Percentiles rank a stretch among this genome's conserved stretches.
Conservation (phyloP, 2,113 vertebrate genomes). For the Strix aluco region DNA sequence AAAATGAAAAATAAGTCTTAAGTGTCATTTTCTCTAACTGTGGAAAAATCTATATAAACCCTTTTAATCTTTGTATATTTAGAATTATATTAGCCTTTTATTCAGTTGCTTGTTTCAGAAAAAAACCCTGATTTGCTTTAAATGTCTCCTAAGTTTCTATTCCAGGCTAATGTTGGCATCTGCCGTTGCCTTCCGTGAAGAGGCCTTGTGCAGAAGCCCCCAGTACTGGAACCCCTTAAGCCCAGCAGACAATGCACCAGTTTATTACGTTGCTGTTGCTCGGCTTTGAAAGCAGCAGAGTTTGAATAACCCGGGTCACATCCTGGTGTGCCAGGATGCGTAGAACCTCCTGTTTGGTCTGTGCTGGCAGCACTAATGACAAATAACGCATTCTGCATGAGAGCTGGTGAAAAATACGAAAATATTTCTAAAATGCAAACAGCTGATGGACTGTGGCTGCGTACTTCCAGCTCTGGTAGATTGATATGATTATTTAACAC, state of each 20-base stretch:
- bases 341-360: no score
- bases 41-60: background rate
- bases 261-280: background rate
- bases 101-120: no score
- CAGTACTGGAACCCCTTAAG: rapidly evolving
- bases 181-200: rapidly evolving
- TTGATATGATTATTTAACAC: background rate
- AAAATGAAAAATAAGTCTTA: background rate
- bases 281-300: no score
- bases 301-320: no score
- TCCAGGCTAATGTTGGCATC: background rate
- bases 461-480: background rate
- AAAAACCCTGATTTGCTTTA: no score
- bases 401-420: background rate
- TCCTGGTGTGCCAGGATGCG: no score
- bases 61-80: background rate
- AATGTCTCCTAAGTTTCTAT: no score
- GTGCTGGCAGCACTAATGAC: background rate
- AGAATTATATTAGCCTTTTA: no score
- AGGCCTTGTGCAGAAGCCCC: background rate
- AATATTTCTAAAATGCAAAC: background rate
- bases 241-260: rapidly evolving
- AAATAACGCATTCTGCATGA: rapidly evolving
- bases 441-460: background rate
- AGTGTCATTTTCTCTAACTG: background rate